phyloP scores from a whole-genome alignment of 2,797 vertebrate species.

The Siniperca undulata region DNA sequence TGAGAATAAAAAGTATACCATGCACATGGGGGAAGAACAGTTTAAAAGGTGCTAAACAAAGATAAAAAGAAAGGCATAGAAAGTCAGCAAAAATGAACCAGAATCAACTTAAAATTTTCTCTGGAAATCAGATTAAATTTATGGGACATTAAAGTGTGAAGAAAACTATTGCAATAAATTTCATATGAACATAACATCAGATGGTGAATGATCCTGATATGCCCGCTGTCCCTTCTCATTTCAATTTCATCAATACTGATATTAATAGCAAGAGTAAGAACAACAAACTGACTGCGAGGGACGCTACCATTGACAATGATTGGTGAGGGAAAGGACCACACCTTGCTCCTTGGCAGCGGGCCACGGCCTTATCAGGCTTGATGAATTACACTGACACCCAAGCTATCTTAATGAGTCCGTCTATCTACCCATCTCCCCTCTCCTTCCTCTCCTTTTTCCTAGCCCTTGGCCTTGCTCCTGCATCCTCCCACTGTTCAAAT shows the following conservation, averaged over 20 bases:
- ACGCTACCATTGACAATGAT: slow-evolving; percentile 69
- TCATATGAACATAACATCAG: background rate
- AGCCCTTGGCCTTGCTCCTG: slow-evolving; percentile 78
- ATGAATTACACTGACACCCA: slow-evolving; percentile 81
- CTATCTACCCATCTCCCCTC: slow-evolving; percentile 77
- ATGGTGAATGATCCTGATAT: background rate
- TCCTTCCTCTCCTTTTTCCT: slow-evolving; percentile 72
- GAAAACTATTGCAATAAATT: background rate
- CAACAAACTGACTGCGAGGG: slow-evolving; percentile 55
- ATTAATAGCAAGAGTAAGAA: slow-evolving; percentile 53
- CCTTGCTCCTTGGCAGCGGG: slow-evolving; percentile 76
- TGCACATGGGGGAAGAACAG: background rate
- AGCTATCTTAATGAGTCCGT: slow-evolving; percentile 85
- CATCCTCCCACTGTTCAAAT: slow-evolving; percentile 73
- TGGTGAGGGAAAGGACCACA: slow-evolving; percentile 74
- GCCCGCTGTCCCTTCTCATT: slow-evolving; percentile 33
- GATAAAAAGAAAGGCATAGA: background rate
- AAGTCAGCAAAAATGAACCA: background rate
- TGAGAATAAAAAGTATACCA: background rate
- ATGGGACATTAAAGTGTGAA: background rate
- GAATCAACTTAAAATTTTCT: background rate
- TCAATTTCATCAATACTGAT: slow-evolving; percentile 32
- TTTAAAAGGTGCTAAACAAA: background rate
- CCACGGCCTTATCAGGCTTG: slow-evolving; percentile 77
- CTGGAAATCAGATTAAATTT: background rate